Base-by-base conservation (phyloP, 2,888 invertebrate genomes). In the Steromphala cineraria region DNA sequence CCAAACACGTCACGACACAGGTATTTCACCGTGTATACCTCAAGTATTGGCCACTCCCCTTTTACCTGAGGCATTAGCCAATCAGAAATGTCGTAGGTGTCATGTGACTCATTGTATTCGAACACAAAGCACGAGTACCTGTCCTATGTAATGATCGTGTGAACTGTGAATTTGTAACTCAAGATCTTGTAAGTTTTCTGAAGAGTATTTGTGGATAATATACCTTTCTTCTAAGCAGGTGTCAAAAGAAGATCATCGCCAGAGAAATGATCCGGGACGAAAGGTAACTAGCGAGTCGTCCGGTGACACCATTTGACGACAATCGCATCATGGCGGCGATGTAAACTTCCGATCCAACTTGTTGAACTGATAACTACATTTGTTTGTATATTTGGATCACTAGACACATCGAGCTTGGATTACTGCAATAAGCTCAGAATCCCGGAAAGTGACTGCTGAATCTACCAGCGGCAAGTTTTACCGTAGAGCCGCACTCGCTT, bases 121-220 rank as follows among this genome's bases (percentile, higher is more conserved):
- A 81, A 81, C 81, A 81, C 81, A 81, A 81, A 79, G 81, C 81
- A 75, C 78, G 79, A 56, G 81, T 75, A 36, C 31, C 67, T 71
- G 52, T 21, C 46, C n/a, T 24, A 13, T 31, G 67, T 56, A 62
- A 62, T 62, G n/a, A 67, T 67, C 80, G 67, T 80, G 80, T 67
- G 80, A 21, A 76, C 55, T 15, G 21, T 46, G 36, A 21, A 53
- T 3, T 36, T 21, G 52, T n/a, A 40, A 71, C 36, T 36, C 53
- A 19, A 53, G 31, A 55, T 53, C 77, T 53, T 53, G 28, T 62
- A 8, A 19, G 55, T 53, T 31, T 52, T 79, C 53, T 67, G 55
- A 75, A 53, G 21, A 40, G n/a, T 74, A 62, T 62, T 24, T 28
- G 15, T 62, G 24, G 24, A 62, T 62, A 15, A 62, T 62, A 24